A percentile compares a stretch with the other conserved stretches of the same genome.
Evolutionary conservation across 1,140 invertebrate species (phyloP).

Genomic region (Drosophila novamexicana): DNA sequence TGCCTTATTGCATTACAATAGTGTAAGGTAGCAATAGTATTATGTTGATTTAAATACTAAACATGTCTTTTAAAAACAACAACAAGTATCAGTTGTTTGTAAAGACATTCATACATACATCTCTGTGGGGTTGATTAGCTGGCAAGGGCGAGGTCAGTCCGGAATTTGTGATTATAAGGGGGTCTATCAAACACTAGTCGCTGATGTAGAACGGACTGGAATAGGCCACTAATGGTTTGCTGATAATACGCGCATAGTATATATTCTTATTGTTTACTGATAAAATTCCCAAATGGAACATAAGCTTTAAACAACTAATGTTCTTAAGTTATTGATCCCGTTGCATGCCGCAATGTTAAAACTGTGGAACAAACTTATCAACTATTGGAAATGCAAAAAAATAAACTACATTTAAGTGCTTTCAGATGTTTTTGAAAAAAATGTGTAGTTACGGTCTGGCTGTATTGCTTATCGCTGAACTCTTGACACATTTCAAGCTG

Average conservation of each 20-base stretch:
- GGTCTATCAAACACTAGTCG: neutral
- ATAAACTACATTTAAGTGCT: neutral
- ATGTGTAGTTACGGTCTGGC: constrained; percentile 12
- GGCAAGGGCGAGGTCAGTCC: constrained; percentile 22
- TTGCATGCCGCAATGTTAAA: neutral
- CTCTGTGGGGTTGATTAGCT: constrained; percentile 1
- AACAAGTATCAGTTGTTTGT: neutral
- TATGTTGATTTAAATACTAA: neutral
- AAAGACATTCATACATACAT: neutral
- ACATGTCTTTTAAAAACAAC: constrained; percentile 1
- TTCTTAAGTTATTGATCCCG: neutral
- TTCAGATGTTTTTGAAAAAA: constrained; percentile 3
- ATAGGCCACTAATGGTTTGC: neutral
- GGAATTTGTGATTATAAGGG: constrained; percentile 7
- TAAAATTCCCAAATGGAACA: neutral
- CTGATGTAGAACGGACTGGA: neutral
- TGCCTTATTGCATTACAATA: neutral
- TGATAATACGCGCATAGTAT: neutral
- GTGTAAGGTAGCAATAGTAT: neutral
- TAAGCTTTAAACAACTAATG: neutral
- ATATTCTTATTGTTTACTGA: constrained; percentile 2
- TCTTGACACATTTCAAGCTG: constrained; percentile 60
- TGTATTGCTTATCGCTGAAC: constrained; percentile 62
- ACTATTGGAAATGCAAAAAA: constrained; percentile 1
- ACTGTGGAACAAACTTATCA: constrained; percentile 8